Evolutionary conservation across 2,888 invertebrate genomes (phyloP).

Genomic region (Pseudococcus jackbeardsleyi): DNA sequence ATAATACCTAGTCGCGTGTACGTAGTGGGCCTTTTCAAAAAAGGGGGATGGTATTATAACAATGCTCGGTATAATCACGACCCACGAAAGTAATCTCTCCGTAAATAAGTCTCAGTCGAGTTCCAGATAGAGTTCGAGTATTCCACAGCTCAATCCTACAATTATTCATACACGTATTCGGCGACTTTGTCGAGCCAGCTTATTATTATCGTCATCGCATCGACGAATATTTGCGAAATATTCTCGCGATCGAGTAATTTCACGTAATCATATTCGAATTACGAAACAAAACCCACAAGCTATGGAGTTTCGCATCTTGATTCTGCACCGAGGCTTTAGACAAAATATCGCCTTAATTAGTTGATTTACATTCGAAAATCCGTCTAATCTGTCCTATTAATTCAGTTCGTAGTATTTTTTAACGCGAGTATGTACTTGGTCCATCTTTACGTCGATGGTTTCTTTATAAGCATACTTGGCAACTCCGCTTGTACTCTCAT

Average conservation of each 20-base stretch:
- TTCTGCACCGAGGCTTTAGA: background rate
- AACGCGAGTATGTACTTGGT: background rate
- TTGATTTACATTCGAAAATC: slow-evolving; percentile 30
- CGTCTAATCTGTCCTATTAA: slow-evolving; percentile 2
- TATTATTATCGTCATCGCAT: background rate
- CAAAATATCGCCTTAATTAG: slow-evolving; percentile 19
- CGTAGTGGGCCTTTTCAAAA: background rate
- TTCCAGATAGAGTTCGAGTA: background rate
- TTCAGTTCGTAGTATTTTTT: background rate
- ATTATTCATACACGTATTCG: background rate
- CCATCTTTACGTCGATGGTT: background rate
- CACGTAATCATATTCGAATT: slow-evolving; percentile 29
- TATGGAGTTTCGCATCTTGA: background rate
- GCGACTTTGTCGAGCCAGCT: background rate
- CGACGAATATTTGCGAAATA: slow-evolving; percentile 20
- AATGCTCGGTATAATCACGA: background rate
- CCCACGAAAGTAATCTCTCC: background rate
- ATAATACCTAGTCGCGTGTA: background rate
- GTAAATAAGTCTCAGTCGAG: background rate
- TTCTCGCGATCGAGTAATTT: slow-evolving; percentile 35
- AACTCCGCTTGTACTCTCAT: slow-evolving; percentile 7
- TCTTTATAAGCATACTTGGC: background rate
- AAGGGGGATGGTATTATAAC: background rate
- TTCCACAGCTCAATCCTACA: background rate
- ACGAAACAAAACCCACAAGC: background rate